Evolutionary conservation across 2,888 invertebrate species (phyloP).

Genomic region (Lasioglossum zephyrum): DNA sequence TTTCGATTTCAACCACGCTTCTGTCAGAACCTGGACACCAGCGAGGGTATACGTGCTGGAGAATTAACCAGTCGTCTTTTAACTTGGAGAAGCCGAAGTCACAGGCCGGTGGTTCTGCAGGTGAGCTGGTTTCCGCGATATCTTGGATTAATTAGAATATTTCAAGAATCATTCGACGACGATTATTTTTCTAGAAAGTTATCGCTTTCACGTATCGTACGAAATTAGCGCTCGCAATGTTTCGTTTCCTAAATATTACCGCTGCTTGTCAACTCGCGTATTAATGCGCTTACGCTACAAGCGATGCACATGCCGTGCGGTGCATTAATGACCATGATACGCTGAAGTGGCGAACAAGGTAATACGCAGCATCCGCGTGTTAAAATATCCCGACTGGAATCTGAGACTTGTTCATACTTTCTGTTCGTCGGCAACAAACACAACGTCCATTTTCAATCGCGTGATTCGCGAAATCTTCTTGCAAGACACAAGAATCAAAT

Average conservation of each 20-base stretch:
- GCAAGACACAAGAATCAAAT: too few species aligned
- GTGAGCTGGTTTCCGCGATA: constrained; percentile 52
- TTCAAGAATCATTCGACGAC: not conserved
- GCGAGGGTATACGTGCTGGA: constrained; percentile 75
- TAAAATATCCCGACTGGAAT: constrained; percentile 50
- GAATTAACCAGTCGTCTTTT: constrained; percentile 79
- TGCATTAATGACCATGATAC: constrained; percentile 66
- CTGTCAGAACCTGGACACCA: constrained; percentile 54
- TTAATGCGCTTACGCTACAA: constrained; percentile 41
- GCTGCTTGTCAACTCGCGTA: not conserved
- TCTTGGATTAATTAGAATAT: not conserved
- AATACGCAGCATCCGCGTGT: constrained; percentile 68
- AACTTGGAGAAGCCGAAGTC: constrained; percentile 76
- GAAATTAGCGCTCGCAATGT: not conserved
- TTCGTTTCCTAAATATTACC: constrained; percentile 7
- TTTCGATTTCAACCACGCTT: constrained; percentile 70
- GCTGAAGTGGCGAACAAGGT: constrained; percentile 68
- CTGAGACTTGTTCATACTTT: constrained; percentile 19
- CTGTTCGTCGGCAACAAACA: not conserved
- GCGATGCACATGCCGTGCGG: constrained; percentile 32
- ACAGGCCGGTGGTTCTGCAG: constrained; percentile 60
- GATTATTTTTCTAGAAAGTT: not conserved
- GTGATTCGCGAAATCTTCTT: not conserved
- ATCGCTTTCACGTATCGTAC: not conserved
- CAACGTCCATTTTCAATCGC: not conserved